These are phyloP conservation scores for Sebastes nivosus DNA, from an alignment of 2,797 vertebrate species.

Conservation along the genomic window DNA sequence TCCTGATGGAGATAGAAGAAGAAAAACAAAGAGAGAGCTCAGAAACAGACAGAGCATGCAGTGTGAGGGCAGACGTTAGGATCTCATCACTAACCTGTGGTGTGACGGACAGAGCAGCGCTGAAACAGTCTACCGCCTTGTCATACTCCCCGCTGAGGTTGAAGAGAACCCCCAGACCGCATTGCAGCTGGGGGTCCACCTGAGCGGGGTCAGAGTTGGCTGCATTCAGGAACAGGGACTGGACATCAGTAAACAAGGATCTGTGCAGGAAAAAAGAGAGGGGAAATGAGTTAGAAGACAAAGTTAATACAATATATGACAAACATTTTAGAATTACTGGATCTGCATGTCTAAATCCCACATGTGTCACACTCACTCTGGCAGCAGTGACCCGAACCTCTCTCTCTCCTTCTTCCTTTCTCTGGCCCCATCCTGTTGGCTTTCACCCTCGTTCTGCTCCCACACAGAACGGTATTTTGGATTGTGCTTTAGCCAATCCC, in stretches of 20 bases:
- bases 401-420: slow-evolving; percentile 83
- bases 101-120: slow-evolving; percentile 85
- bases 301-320: not conserved
- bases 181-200: slow-evolving; percentile 97
- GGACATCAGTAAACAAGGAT: slow-evolving; percentile 92
- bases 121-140: slow-evolving; percentile 98
- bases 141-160: slow-evolving; percentile 98
- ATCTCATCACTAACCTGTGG: slow-evolving; percentile 76
- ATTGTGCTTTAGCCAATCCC: slow-evolving; percentile 94
- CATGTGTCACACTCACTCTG: slow-evolving; percentile 87
- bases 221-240: slow-evolving; percentile 90
- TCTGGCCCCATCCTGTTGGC: slow-evolving; percentile 65
- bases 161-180: slow-evolving; percentile 96
- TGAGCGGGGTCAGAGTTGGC: slow-evolving; percentile 88
- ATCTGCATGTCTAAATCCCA: not conserved
- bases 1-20: slow-evolving; percentile 79
- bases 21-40: not conserved
- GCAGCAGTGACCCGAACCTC: slow-evolving; percentile 89
- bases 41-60: not conserved
- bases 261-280: slow-evolving; percentile 67
- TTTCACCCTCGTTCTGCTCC: slow-evolving; percentile 76
- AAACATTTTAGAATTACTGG: not conserved
- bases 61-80: not conserved
- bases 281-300: not conserved
- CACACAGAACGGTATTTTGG: slow-evolving; percentile 88